A percentile compares a stretch with the other conserved stretches of the same genome.
phyloP scores from a whole-genome alignment of 2,113 vertebrate genomes.

The Carassius carassius region DNA sequence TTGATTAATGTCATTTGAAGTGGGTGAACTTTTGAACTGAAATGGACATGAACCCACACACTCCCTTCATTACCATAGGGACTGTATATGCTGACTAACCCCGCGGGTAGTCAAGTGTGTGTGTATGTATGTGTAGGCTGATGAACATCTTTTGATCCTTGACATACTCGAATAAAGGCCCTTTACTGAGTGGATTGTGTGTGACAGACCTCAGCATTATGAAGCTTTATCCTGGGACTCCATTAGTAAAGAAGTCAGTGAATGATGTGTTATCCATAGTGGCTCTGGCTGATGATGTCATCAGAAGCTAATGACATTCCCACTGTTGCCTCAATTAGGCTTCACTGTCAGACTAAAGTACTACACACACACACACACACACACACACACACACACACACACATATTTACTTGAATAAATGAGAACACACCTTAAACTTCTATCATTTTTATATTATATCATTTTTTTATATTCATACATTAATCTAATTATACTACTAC shows the following conservation, averaged over 20 bases:
- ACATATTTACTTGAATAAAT: no score
- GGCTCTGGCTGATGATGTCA: conserved; percentile 74
- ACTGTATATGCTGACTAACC: conserved; percentile 12
- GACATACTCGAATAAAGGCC: conserved; percentile 1
- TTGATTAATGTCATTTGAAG: not conserved
- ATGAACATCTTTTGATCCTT: conserved; percentile 18
- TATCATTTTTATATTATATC: not conserved
- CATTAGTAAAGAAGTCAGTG: conserved; percentile 79
- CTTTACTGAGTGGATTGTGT: not conserved
- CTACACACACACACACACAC: not conserved
- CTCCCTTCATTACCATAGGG: conserved; percentile 24
- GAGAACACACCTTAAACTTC: not conserved
- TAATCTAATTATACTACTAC: no score
- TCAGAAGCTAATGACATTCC: conserved; percentile 76
- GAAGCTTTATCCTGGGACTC: conserved; percentile 71
- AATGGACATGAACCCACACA: not conserved
- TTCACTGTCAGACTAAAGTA: conserved; percentile 11
- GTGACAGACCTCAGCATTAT: conserved; percentile 48
- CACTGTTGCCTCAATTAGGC: conserved; percentile 58
- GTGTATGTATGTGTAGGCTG: conserved; percentile 38
- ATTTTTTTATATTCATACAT: not conserved
- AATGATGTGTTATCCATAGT: conserved; percentile 79
- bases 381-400: not conserved
- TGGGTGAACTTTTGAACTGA: conserved; percentile 20
- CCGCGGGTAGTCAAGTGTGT: conserved; percentile 22